Conservation (phyloP, 1,140 invertebrate genomes). For the Gryllus bimaculatus region DNA sequence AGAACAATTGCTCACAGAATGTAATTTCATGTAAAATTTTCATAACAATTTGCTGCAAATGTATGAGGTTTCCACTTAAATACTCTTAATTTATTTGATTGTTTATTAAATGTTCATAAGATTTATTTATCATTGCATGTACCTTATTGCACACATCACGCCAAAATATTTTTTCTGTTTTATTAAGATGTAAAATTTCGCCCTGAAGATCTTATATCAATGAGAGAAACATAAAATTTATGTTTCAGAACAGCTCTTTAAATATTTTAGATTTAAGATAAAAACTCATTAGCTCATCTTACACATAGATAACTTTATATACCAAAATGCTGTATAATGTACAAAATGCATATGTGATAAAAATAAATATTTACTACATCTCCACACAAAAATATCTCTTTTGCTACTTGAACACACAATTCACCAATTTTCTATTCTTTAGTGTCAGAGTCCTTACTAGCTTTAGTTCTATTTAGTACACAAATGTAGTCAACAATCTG, state of each 20-base stretch:
- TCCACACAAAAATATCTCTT: not conserved
- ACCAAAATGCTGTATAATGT: not conserved
- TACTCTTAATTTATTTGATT: not conserved
- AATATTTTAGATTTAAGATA: not conserved
- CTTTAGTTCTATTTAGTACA: no score
- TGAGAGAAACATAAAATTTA: not conserved
- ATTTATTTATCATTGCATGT: not conserved
- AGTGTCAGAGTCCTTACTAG: no score
- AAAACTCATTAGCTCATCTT: not conserved
- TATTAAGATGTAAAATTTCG: not conserved
- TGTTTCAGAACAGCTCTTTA: not conserved
- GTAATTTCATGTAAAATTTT: not conserved
- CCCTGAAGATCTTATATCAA: not conserved
- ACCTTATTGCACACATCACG: not conserved
- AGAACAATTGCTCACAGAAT: not conserved
- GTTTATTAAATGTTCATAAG: not conserved
- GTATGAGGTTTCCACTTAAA: not conserved
- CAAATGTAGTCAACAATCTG: no score
- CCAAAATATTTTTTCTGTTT: not conserved
- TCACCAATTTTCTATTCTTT: no score
- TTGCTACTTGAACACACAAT: not conserved
- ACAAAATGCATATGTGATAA: not conserved
- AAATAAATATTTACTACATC: not conserved
- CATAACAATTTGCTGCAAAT: not conserved
- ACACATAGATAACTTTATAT: not conserved